These are phyloP conservation scores for Sander vitreus DNA, from an alignment of 2,113 vertebrate species.

Conservation along the genomic window DNA sequence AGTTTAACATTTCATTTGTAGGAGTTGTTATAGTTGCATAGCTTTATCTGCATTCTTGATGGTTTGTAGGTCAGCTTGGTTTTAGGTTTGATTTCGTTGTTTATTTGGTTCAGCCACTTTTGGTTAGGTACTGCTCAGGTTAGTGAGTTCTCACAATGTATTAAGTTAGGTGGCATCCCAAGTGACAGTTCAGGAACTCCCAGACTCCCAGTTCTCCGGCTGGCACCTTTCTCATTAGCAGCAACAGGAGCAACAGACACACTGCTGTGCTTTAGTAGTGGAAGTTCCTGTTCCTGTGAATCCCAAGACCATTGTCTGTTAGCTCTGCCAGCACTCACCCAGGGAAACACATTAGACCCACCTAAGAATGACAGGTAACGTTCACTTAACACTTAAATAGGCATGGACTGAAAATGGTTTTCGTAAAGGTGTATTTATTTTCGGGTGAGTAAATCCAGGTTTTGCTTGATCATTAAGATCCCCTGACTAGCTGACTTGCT, in stretches of 20 bases:
- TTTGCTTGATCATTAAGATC: constrained; percentile 37
- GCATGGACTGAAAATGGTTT: not conserved
- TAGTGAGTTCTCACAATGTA: constrained; percentile 38
- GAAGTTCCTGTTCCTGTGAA: constrained; percentile 54
- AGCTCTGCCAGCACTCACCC: constrained; percentile 19
- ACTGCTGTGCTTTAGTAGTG: constrained; percentile 33
- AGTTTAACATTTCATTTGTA: not conserved
- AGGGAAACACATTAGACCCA: constrained; percentile 34
- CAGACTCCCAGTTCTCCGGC: constrained; percentile 45
- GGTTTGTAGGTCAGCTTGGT: not conserved
- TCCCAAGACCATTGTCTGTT: constrained; percentile 31
- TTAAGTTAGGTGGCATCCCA: constrained; percentile 44
- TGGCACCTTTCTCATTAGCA: constrained; percentile 59
- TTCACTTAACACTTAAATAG: constrained; percentile 5
- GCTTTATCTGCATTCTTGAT: not conserved
- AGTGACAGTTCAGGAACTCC: constrained; percentile 57
- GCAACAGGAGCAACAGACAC: constrained; percentile 49
- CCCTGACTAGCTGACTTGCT: constrained; percentile 43
- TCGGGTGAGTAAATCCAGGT: constrained; percentile 39
- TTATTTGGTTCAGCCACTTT: not conserved
- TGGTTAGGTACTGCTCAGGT: constrained; percentile 18
- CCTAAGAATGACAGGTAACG: constrained; percentile 15
- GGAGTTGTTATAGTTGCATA: not conserved
- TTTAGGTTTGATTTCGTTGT: not conserved
- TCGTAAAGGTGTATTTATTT: constrained; percentile 15